Base-by-base conservation (phyloP, 1,140 invertebrate genomes). In the Thrips palmi region DNA sequence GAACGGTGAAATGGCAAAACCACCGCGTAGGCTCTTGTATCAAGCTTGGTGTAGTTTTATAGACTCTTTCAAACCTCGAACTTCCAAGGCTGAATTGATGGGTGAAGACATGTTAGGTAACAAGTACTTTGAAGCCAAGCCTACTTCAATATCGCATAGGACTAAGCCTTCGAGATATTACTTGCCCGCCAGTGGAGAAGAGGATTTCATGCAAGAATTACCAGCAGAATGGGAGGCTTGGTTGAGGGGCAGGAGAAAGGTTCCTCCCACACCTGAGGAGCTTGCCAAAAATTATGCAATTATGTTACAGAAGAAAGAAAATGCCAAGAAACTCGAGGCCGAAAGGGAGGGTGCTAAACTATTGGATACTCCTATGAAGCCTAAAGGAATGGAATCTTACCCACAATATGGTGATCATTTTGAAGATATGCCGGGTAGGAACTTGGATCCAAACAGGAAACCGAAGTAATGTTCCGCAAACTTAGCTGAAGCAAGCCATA, bases 221-320 rank as follows among this genome's bases (percentile, higher is more conserved):
- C 78, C 81, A 4, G 66, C 77, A 3, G 81, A 85, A 56, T 88
- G 82, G 82, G 77, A 83, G 55, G 59, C 81, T 10, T 87, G 82
- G 82, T 56, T 88, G 17, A 60, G 82, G 55, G 61, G 68, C 43
- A 60, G 77, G 49, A 64, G 79, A 44, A 54, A 53, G 2, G 57
- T 72, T 10, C 71, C 78, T 28, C 82, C 83, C 1, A 67, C 67
- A 0, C 60, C 65, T 27, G 76, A 80, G 48, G 81, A 88, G 60
- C 55, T 85, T 14, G 50, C 63, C 5, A 60, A 60, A 45, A 86
- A 83, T 59, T 55, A 74, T 30, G 62, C 69, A 25, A 62, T 80
- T 37, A 74, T 76, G 49, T 51, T 77, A 47, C 56, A 66, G 50
- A 84, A 80, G 42, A 74, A 76, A 49, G 49, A 65, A 38, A 85